Percentiles rank a stretch among this genome's conserved stretches.
phyloP scores from a whole-genome alignment of 2,888 invertebrate species.

The Resseliella maxima region DNA sequence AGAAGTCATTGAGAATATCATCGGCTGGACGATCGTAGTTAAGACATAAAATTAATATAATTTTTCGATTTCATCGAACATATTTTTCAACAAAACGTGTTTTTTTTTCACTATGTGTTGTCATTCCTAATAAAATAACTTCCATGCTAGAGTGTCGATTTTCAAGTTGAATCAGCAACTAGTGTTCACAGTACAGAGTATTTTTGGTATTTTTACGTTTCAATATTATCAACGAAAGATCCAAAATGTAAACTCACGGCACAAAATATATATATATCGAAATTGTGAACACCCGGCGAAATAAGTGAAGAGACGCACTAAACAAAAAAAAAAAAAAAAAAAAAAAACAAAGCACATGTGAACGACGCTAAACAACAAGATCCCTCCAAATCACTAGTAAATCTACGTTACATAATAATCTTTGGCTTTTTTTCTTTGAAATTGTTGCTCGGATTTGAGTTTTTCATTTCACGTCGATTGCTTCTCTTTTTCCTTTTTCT shows the following conservation, averaged over 20 bases:
- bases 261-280: background rate
- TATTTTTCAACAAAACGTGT: background rate
- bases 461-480: background rate
- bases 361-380: background rate
- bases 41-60: background rate
- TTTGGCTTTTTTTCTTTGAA: background rate
- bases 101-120: background rate
- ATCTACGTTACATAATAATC: constrained; percentile 47
- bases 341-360: background rate
- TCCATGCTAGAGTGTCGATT: too few relatives aligned
- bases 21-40: background rate
- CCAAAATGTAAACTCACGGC: background rate
- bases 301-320: constrained; percentile 39
- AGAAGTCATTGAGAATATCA: background rate
- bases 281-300: constrained; percentile 41
- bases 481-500: background rate
- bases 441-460: background rate
- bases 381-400: constrained; percentile 21
- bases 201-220: background rate
- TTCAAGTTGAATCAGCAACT: too few relatives aligned
- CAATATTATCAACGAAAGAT: background rate
- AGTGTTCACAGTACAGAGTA: too few relatives aligned
- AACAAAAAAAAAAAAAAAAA: constrained; percentile 12
- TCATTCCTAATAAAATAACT: background rate
- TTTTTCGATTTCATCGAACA: background rate